Percentiles rank a stretch among this genome's conserved stretches.
Conservation (phyloP, 2,113 vertebrate genomes). For the Pachycephala philippinensis region DNA sequence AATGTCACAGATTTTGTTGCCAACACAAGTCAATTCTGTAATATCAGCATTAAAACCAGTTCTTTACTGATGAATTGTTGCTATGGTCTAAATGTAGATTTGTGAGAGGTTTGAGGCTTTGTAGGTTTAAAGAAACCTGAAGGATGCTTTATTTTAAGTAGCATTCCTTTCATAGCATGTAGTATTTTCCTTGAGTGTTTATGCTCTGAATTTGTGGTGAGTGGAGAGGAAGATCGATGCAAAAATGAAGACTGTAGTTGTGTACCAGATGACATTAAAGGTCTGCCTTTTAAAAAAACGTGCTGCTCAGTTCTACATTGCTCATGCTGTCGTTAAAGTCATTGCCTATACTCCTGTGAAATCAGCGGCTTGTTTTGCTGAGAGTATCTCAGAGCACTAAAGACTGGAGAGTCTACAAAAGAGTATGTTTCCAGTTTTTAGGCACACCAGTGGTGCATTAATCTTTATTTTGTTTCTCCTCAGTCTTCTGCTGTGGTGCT, state of each 20-base stretch:
- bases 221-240: neutral
- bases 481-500: neutral
- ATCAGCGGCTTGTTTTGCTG: neutral
- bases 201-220: neutral
- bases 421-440: neutral
- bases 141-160: neutral
- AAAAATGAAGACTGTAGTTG: neutral
- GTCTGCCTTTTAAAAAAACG: neutral
- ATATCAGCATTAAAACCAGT: neutral
- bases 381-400: neutral
- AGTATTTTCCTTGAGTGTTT: neutral
- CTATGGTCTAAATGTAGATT: neutral
- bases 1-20: conserved; percentile 42
- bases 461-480: neutral
- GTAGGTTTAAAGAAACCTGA: neutral
- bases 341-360: neutral
- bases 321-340: neutral
- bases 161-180: neutral
- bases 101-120: neutral
- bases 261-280: neutral
- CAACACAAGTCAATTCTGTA: neutral
- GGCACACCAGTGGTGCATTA: too few relatives aligned
- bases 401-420: neutral
- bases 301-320: neutral
- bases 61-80: neutral